Evolutionary conservation across 2,888 invertebrate species (phyloP).

Genomic region (Actias luna): DNA sequence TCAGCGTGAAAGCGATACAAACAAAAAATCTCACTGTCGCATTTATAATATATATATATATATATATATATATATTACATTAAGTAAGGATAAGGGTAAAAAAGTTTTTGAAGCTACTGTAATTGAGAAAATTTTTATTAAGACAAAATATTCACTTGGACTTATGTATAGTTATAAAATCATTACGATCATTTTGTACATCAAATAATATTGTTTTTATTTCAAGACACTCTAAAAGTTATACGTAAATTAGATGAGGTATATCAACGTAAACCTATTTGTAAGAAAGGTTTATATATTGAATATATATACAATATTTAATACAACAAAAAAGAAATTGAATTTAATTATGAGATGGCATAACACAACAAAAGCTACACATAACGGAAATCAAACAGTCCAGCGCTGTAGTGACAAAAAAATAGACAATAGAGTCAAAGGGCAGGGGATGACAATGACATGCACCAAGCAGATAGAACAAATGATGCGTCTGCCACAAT

Average conservation of each 20-base stretch:
- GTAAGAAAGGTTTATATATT: slow-evolving; percentile 21
- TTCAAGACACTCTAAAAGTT: background rate
- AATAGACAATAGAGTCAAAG: slow-evolving; percentile 80
- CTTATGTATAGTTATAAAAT: too few species aligned
- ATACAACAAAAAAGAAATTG: slow-evolving; percentile 28
- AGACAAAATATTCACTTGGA: too few species aligned
- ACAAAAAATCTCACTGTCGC: too few species aligned
- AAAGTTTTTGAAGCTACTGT: too few species aligned
- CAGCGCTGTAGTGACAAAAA: slow-evolving; percentile 66
- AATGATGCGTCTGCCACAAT: slow-evolving; percentile 75
- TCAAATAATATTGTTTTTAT: background rate
- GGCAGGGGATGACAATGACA: slow-evolving; percentile 72
- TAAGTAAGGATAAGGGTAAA: too few species aligned
- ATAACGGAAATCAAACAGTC: slow-evolving; percentile 81
- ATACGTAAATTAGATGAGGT: background rate
- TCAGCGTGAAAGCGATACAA: too few species aligned
- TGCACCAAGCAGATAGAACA: slow-evolving; percentile 65
- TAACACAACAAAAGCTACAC: slow-evolving; percentile 62
- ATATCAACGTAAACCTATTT: background rate
- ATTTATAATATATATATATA: too few species aligned
- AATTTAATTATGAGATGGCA: slow-evolving; percentile 53
- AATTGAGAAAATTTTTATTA: too few species aligned
- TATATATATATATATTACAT: too few species aligned
- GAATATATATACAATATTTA: slow-evolving; percentile 18
- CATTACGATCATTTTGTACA: background rate